phyloP scores from a whole-genome alignment of 2,797 vertebrate genomes.

The Pteronotus mesoamericanus region DNA sequence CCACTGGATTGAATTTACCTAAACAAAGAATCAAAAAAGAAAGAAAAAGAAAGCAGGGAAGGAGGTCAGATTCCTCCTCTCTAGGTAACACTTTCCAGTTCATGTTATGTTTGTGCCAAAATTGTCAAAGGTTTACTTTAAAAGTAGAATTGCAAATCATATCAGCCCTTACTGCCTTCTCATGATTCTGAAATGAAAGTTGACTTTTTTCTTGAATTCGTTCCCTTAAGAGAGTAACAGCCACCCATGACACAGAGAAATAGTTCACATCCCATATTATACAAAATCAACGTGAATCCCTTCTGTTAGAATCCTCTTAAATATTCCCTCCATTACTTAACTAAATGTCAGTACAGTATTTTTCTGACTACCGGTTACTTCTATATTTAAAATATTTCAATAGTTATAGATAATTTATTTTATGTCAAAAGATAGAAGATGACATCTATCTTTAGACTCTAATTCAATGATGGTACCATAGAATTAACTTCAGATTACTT shows the following conservation, averaged over 20 bases:
- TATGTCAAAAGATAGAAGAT: neutral
- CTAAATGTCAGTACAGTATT: neutral
- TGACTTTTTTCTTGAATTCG: neutral
- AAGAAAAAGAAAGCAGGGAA: no score
- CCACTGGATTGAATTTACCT: neutral
- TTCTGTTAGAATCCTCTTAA: slow-evolving; percentile 2
- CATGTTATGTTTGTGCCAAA: neutral
- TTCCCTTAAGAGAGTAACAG: neutral
- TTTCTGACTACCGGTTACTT: neutral
- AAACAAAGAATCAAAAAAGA: neutral
- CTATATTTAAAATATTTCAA: neutral
- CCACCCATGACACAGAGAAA: neutral
- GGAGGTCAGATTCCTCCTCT: neutral
- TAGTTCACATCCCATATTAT: neutral
- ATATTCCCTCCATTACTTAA: neutral
- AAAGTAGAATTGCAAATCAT: neutral
- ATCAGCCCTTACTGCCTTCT: neutral
- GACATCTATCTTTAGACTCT: neutral
- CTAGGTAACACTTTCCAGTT: neutral
- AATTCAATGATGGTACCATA: neutral
- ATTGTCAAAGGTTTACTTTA: neutral
- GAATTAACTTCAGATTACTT: neutral
- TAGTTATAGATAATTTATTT: neutral
- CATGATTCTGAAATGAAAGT: neutral
- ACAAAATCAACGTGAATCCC: neutral